phyloP scores from a whole-genome alignment of 2,888 invertebrate species.

The Poecilus cupreus region DNA sequence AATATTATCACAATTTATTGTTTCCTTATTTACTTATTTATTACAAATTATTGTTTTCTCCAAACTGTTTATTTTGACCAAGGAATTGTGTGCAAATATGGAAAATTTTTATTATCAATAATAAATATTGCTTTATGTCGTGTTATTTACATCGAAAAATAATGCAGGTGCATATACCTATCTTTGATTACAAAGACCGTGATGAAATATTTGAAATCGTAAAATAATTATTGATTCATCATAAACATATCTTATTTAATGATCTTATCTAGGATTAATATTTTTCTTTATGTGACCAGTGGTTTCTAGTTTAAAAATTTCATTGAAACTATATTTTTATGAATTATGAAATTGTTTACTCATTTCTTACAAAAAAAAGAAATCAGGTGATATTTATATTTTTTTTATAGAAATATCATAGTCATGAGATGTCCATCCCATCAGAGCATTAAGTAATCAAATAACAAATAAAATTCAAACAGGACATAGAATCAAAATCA shows the following conservation, averaged over 20 bases:
- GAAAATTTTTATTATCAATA: not conserved
- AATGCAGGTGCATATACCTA: not conserved
- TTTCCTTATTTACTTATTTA: not conserved
- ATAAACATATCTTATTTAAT: not conserved
- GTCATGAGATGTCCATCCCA: not conserved
- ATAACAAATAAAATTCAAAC: not conserved
- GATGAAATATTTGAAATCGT: not conserved
- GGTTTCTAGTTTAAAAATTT: not conserved
- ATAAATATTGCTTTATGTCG: not conserved
- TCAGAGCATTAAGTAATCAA: not conserved
- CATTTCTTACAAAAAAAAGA: not conserved
- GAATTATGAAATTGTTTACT: not conserved
- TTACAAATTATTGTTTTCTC: not conserved
- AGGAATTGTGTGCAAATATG: not conserved
- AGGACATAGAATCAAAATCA: slow-evolving; percentile 38
- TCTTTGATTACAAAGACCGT: not conserved
- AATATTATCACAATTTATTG: not conserved
- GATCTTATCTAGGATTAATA: not conserved
- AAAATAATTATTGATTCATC: not conserved
- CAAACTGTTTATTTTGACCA: not conserved
- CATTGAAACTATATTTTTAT: not conserved
- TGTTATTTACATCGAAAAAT: not conserved
- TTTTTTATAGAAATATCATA: not conserved
- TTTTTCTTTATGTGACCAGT: not conserved
- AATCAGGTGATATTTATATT: not conserved